These are phyloP conservation scores for Pelecanoides urinatrix DNA, from an alignment of 2,113 vertebrate genomes.

Conservation along the genomic window DNA sequence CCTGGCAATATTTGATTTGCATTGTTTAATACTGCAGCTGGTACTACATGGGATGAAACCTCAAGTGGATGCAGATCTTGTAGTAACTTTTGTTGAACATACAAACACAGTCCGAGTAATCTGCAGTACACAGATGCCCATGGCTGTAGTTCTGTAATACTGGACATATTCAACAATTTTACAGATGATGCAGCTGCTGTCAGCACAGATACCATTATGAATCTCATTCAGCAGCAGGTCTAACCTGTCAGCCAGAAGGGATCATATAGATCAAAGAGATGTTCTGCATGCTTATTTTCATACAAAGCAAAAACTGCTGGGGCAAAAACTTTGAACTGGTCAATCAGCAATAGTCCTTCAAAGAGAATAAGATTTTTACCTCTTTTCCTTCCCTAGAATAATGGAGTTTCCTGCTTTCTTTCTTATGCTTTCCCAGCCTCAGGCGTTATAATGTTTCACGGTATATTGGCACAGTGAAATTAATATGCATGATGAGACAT, in stretches of 20 bases:
- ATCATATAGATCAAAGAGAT: neutral
- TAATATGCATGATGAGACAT: neutral
- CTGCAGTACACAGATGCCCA: neutral
- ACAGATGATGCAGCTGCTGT: neutral
- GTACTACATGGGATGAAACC: neutral
- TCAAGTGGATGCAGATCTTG: neutral
- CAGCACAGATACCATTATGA: neutral
- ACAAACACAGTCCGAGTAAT: neutral
- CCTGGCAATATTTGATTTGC: neutral
- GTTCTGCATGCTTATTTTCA: neutral
- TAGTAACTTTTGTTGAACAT: neutral
- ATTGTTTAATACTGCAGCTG: neutral
- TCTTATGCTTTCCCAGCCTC: neutral
- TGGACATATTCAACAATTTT: neutral
- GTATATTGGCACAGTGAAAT: neutral
- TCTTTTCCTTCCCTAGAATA: neutral
- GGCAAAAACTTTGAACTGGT: neutral
- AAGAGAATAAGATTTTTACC: neutral
- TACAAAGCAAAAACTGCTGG: neutral
- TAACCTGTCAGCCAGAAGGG: neutral
- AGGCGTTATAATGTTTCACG: neutral
- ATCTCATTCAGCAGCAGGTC: neutral
- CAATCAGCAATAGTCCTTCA: neutral
- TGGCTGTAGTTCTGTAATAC: neutral
- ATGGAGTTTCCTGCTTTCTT: neutral